phyloP scores from a whole-genome alignment of 1,140 invertebrate genomes.

The Theocolax elegans region DNA sequence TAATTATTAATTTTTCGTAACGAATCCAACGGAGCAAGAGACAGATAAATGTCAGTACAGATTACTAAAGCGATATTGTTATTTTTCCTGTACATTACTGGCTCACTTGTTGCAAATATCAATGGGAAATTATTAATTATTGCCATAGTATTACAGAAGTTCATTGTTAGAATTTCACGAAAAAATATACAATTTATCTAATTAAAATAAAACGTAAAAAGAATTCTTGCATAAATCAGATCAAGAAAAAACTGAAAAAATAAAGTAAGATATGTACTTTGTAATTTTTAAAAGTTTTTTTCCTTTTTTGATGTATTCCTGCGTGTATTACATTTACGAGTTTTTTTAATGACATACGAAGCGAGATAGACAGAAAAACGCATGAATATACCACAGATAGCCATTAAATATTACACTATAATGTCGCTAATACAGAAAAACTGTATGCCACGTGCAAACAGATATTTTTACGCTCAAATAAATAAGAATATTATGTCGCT shows the following conservation, averaged over 20 bases:
- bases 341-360: constrained; percentile 44
- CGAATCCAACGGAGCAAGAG: neutral
- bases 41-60: too few species aligned
- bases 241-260: constrained; percentile 3
- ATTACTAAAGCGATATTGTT: too few species aligned
- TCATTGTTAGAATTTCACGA: too few species aligned
- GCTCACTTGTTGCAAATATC: too few species aligned
- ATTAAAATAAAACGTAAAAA: too few species aligned
- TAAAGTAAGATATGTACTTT: constrained; percentile 4
- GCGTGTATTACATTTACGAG: constrained; percentile 31
- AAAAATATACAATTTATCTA: too few species aligned
- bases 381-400: constrained; percentile 49
- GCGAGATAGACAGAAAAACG: constrained; percentile 46
- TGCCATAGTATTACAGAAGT: too few species aligned
- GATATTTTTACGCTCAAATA: constrained; percentile 44
- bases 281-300: constrained; percentile 5
- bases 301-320: constrained; percentile 27
- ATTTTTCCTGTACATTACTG: too few species aligned
- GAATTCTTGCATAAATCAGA: neutral
- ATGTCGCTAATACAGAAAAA: constrained; percentile 48
- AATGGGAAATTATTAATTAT: too few species aligned
- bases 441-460: constrained; percentile 50
- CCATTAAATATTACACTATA: constrained; percentile 54
- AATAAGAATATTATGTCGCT: constrained; percentile 37
- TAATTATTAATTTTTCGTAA: constrained; percentile 14